phyloP scores from a whole-genome alignment of 2,888 invertebrate genomes.

The Cylloceria caligata region DNA sequence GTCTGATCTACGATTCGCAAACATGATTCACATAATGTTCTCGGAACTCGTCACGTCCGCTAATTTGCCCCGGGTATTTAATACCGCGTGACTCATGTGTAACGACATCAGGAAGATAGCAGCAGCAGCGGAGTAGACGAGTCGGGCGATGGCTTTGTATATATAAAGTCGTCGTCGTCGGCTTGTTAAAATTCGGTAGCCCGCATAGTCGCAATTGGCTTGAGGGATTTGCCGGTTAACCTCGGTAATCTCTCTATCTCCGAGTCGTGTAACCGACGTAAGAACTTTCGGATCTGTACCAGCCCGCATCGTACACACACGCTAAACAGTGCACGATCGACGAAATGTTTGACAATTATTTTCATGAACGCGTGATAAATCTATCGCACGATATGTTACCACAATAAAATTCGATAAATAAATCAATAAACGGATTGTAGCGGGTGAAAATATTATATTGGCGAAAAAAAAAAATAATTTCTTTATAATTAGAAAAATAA shows the following conservation, averaged over 20 bases:
- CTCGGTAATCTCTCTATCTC: neutral
- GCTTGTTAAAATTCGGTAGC: conserved; percentile 49
- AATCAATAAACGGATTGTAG: neutral
- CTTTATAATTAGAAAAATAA: no score
- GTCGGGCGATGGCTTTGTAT: conserved; percentile 5
- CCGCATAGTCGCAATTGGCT: conserved; percentile 62
- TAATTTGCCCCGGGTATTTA: conserved; percentile 48
- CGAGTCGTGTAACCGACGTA: conserved; percentile 8
- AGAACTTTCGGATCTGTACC: conserved; percentile 20
- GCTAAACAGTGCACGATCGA: neutral
- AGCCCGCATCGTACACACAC: neutral
- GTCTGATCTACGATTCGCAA: conserved; percentile 7
- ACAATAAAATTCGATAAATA: neutral
- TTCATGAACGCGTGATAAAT: neutral
- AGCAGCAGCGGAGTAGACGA: neutral
- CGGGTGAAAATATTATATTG: neutral
- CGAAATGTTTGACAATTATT: conserved; percentile 13
- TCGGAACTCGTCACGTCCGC: conserved; percentile 39
- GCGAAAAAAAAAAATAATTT: no score
- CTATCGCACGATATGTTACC: neutral
- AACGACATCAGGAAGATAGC: conserved; percentile 5
- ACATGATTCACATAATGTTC: conserved; percentile 52
- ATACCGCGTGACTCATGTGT: conserved; percentile 54
- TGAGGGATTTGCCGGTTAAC: conserved; percentile 2
- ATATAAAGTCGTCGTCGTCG: conserved; percentile 7